Base-by-base conservation (phyloP, 1,140 invertebrate genomes). In the Drosophila bipectinata region DNA sequence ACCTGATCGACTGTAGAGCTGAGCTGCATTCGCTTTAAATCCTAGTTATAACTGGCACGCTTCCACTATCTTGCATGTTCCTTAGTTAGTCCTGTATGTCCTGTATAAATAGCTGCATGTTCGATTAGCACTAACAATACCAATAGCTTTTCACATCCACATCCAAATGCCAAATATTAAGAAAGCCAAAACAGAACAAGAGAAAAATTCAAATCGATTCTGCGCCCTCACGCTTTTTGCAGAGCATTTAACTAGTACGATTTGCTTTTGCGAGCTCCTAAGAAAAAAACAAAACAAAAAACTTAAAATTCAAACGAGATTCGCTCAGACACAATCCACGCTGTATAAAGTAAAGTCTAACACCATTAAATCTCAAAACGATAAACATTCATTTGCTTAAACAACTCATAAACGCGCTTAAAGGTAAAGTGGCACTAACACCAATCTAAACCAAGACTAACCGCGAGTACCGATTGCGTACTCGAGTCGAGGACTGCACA, bases 291-390 rank as follows among this genome's bases (percentile, higher is more conserved):
- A 18, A 66, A 52, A 37, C n/a, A 1, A 18, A 18, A 66, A 48
- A 37, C n/a, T 24, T 18, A 14, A 37, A 52, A 28, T 47, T 54
- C 4, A 61, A 61, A 64, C 32, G 62, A 66, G 72, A 66, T 77
- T 87, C 61, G 77, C 58, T 64, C 41, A 72, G 75, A 82, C 79
- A 88, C 83, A 82, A 79, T 88, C 79, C 82, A 88, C 79, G 82
- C 83, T 87, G 77, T 87, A 82, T 58, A 68, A 58, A 72, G 57
- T 77, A 87, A 85, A 78, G 55, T 78, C 71, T 68, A 88, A 85
- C 71, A 87, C 78, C 47, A 48, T 51, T 47, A 71, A 67, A 85
- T 60, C 63, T 66, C 32, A 74, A 37, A 72, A 59, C 39, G 63
- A 76, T 76, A 76, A 76, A 68, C 72, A 55, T 76, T 59, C 72